Conservation (phyloP, 1,140 invertebrate species). For the Drosophila tropicalis region DNA sequence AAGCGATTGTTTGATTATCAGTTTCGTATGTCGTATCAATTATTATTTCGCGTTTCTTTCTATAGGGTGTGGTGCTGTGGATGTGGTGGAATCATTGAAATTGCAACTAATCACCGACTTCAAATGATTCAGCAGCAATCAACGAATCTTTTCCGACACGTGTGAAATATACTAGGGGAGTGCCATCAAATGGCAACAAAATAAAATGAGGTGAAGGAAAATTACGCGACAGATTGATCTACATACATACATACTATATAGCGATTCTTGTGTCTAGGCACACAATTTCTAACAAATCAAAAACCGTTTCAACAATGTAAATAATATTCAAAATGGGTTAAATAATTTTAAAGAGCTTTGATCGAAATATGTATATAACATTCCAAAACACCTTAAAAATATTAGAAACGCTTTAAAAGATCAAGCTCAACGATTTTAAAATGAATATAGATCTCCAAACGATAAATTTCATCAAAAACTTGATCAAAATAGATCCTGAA, state of each 20-base stretch:
- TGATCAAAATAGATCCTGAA: too few relatives aligned
- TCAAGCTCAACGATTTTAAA: too few relatives aligned
- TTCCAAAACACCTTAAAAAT: too few relatives aligned
- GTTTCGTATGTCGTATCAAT: constrained; percentile 10
- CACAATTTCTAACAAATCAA: background rate
- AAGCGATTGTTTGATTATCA: constrained; percentile 59
- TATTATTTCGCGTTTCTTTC: constrained; percentile 11
- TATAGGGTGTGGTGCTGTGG: constrained; percentile 39
- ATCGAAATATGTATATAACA: too few relatives aligned
- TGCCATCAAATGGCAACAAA: constrained; percentile 7
- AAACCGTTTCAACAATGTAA: background rate
- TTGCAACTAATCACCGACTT: constrained; percentile 59
- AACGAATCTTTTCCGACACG: constrained; percentile 28
- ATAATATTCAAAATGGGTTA: too few relatives aligned
- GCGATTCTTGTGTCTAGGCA: background rate
- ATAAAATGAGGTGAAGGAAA: background rate
- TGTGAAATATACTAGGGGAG: constrained; percentile 33
- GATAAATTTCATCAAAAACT: too few relatives aligned
- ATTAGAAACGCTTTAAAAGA: too few relatives aligned
- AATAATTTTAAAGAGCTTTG: too few relatives aligned
- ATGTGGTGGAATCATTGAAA: constrained; percentile 63
- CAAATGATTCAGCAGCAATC: constrained; percentile 59
- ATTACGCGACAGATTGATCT: background rate
- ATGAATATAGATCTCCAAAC: too few relatives aligned
- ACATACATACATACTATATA: too few relatives aligned